These are phyloP conservation scores for Macropodus opercularis DNA, from an alignment of 2,797 vertebrate genomes.

Conservation along the genomic window DNA sequence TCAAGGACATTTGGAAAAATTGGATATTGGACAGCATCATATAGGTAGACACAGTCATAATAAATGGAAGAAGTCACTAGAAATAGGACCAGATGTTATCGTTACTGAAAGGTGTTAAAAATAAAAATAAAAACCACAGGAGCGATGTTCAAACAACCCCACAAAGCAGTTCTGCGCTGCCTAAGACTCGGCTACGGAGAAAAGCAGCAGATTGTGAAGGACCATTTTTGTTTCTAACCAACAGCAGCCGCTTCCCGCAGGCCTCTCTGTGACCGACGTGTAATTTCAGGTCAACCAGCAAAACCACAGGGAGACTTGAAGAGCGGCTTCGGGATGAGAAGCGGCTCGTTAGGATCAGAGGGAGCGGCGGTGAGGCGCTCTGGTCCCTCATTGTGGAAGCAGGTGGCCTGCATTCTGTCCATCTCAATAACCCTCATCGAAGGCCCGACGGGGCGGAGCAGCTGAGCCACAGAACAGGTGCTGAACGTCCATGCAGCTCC, in stretches of 20 bases:
- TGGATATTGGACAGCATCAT: too few species aligned
- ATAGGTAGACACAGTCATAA: background rate
- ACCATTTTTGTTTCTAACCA: constrained; percentile 5
- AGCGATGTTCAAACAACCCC: background rate
- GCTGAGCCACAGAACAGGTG: constrained; percentile 30
- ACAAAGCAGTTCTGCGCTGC: background rate
- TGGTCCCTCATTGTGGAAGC: constrained; percentile 40
- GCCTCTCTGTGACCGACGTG: background rate
- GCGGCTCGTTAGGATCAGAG: constrained; percentile 15
- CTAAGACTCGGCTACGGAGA: too few species aligned
- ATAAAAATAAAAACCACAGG: too few species aligned
- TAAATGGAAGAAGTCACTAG: background rate
- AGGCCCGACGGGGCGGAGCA: background rate
- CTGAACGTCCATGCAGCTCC: background rate
- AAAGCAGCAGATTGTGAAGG: background rate
- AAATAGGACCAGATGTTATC: background rate
- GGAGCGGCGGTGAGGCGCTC: constrained; percentile 16
- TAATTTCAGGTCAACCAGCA: constrained; percentile 35
- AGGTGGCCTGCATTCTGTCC: constrained; percentile 55
- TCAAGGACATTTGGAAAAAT: too few species aligned
- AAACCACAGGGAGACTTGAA: constrained; percentile 24
- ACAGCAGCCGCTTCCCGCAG: constrained; percentile 14
- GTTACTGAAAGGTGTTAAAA: background rate
- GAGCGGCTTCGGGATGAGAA: constrained; percentile 9
- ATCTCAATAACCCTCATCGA: constrained; percentile 52